These are phyloP conservation scores for Periplaneta americana DNA, from an alignment of 1,140 invertebrate genomes.

Conservation along the genomic window DNA sequence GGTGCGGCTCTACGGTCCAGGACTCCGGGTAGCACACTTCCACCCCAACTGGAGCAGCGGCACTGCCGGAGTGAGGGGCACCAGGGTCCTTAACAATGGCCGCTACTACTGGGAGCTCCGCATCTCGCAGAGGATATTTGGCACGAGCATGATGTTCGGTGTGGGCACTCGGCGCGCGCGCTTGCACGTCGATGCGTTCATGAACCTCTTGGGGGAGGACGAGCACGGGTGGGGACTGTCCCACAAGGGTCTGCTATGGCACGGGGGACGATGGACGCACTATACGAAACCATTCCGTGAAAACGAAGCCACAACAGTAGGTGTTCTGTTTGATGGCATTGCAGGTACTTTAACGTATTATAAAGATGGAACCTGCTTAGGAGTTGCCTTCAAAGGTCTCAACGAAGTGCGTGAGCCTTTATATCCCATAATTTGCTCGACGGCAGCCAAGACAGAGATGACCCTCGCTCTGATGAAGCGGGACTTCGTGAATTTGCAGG, in stretches of 20 bases:
- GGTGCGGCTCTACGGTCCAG: conserved; percentile 49
- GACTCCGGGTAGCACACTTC: conserved; percentile 50
- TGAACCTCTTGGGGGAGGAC: conserved; percentile 66
- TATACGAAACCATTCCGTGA: conserved; percentile 66
- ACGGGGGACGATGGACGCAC: conserved; percentile 50
- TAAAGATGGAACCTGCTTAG: conserved; percentile 61
- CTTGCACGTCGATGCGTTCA: conserved; percentile 59
- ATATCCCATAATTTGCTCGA: conserved; percentile 65
- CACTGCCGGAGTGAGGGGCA: conserved; percentile 62
- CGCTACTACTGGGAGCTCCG: conserved; percentile 56
- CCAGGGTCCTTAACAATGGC: conserved; percentile 54
- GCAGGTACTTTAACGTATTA: conserved; percentile 66
- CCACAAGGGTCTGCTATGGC: conserved; percentile 68
- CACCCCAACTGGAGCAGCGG: conserved; percentile 74
- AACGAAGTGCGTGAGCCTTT: conserved; percentile 46
- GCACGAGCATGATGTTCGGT: conserved; percentile 75
- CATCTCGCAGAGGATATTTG: conserved; percentile 60
- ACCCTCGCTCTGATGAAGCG: conserved; percentile 46
- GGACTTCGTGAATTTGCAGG: conserved; percentile 61
- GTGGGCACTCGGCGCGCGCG: conserved; percentile 56
- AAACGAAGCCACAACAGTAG: conserved; percentile 56
- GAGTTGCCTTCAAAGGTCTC: conserved; percentile 45
- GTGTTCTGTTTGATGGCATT: conserved; percentile 55
- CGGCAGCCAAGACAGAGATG: conserved; percentile 72
- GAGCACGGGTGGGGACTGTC: conserved; percentile 65